A percentile compares a stretch with the other conserved stretches of the same genome.
phyloP scores from a whole-genome alignment of 2,113 vertebrate species.

The Piaya cayana region DNA sequence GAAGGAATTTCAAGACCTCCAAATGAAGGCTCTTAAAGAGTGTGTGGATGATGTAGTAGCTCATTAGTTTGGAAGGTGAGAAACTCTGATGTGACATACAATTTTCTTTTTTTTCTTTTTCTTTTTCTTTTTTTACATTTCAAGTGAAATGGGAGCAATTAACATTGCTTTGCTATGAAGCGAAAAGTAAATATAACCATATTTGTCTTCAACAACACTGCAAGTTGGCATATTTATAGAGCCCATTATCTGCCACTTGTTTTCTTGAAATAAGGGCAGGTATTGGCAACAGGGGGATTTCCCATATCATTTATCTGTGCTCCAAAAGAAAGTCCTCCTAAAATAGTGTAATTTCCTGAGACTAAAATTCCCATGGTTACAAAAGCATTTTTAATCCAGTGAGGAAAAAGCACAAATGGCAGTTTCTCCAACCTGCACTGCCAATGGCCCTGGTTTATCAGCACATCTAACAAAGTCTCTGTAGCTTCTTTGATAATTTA shows the following conservation, averaged over 20 bases:
- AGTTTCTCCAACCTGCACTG: background rate
- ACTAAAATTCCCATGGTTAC: background rate
- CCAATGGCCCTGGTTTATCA: background rate
- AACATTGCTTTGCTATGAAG: background rate
- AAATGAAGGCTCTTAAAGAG: background rate
- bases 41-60: background rate
- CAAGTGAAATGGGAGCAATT: background rate
- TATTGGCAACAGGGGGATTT: background rate
- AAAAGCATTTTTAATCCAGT: background rate
- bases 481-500: background rate
- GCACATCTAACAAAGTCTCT: background rate
- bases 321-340: background rate
- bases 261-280: background rate
- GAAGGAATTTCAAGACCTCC: background rate
- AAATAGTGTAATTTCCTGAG: background rate
- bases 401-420: background rate
- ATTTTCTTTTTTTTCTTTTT: background rate
- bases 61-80: background rate
- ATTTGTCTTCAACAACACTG: background rate
- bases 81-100: background rate
- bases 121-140: background rate
- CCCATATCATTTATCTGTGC: background rate
- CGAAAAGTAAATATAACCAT: background rate
- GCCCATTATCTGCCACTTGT: background rate
- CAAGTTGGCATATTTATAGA: background rate